Base-by-base conservation (phyloP, 2,113 vertebrate genomes). In the Phalacrocorax carbo region DNA sequence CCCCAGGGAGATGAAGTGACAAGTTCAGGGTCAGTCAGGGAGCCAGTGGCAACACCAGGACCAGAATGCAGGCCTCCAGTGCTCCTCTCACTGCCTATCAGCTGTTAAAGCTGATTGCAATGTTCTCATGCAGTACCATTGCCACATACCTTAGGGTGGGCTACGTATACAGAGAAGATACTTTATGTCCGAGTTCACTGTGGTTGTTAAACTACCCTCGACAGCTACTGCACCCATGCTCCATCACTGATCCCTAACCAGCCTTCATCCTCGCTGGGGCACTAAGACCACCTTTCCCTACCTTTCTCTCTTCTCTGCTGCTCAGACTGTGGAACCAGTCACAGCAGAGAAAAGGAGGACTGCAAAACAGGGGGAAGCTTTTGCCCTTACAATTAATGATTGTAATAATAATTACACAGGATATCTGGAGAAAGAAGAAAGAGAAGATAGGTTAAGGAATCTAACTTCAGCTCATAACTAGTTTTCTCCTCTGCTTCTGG, bases 111-210 rank as follows among this genome's bases (percentile, higher is more conserved):
- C 36, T 51, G 12, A 73, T 65, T 3, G 3, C n/a, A 20, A 30
- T 15, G 12, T 60, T 72, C 60, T 66, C 32, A 11, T 48, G 55
- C 21, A 22, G 36, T 38, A 51, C 3, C 5, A 48, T 38, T 70
- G 32, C 8, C 34, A 46, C 21, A 44, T 38, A 32, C 15, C 21
- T 44, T 34, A 64, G n/a, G 5, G 30, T 49, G 44, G 29, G 16
- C 23, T 36, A 1, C 1, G 1, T 14, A 12, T 8, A 7, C 14
- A 66, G 49, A 57, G 68, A 65, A n/a, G 36, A 3, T 46, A 6
- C 5, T 61, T 77, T 79, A 36, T 82, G 36, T 11, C 40, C 0
- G 1, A 52, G 10, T 51, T 90, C 55, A 21, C 15, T n/a, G 16
- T 57, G 51, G 15, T 2, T 49, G 8, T 57, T 71, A 27, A 84